Evolutionary conservation across 2,888 invertebrate species (phyloP).

Genomic region (Ormyrus thymus): DNA sequence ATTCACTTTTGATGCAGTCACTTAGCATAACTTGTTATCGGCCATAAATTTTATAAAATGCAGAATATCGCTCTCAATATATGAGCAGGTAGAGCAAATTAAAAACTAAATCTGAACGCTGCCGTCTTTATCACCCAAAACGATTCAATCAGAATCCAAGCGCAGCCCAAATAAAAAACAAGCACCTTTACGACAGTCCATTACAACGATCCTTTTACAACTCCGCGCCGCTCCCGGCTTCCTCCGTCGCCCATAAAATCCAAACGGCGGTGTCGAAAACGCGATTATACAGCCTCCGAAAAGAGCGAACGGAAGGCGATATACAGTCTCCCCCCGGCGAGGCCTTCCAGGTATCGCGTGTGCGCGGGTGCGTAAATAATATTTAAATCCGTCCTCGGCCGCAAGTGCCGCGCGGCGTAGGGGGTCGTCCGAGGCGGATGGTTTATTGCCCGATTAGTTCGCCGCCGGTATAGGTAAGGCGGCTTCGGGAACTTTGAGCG

Average conservation of each 20-base stretch:
- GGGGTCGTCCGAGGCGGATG: conserved; percentile 8
- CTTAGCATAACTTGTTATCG: too few species aligned
- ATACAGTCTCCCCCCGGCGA: neutral
- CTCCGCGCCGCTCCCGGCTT: neutral
- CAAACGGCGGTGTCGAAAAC: conserved; percentile 27
- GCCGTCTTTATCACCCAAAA: too few species aligned
- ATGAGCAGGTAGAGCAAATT: too few species aligned
- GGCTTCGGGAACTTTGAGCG: conserved; percentile 33
- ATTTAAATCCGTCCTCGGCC: conserved; percentile 26
- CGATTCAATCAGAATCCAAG: too few species aligned
- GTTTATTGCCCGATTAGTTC: conserved; percentile 52
- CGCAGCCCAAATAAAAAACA: too few species aligned
- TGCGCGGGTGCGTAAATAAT: conserved; percentile 26
- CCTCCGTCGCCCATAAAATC: conserved; percentile 1
- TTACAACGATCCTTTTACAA: conserved; percentile 9
- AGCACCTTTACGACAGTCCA: too few species aligned
- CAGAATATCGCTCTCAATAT: too few species aligned
- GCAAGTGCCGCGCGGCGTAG: conserved; percentile 9
- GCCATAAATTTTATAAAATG: too few species aligned
- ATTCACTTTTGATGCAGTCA: too few species aligned
- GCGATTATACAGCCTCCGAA: conserved; percentile 5
- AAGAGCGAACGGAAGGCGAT: neutral
- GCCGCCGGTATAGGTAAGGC: conserved; percentile 23
- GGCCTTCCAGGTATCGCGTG: neutral
- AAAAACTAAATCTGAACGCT: too few species aligned